Evolutionary conservation across 2,888 invertebrate species (phyloP).

Genomic region (Drosophila yooni): DNA sequence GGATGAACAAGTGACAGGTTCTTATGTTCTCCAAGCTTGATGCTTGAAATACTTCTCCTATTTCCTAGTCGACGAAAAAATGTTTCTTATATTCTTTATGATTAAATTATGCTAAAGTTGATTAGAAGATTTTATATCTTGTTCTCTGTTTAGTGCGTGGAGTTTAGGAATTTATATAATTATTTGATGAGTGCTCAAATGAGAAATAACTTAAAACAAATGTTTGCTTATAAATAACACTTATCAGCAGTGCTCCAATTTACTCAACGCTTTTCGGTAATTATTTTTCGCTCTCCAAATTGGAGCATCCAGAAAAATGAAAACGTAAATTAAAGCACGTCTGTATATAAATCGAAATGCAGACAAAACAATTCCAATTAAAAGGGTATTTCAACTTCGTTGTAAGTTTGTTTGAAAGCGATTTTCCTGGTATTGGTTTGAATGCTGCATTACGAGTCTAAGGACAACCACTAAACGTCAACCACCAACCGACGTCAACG

Average conservation of each 20-base stretch:
- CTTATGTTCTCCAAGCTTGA: background rate
- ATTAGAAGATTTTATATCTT: background rate
- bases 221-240: background rate
- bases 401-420: background rate
- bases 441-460: constrained; percentile 66
- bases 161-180: background rate
- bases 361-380: background rate
- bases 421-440: constrained; percentile 45
- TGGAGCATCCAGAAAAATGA: background rate
- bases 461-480: constrained; percentile 80
- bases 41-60: background rate
- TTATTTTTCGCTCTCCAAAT: background rate
- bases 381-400: background rate
- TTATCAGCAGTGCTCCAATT: background rate
- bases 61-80: background rate
- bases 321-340: background rate
- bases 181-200: background rate
- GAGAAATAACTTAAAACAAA: no score
- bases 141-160: rapidly evolving
- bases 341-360: background rate
- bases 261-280: background rate
- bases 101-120: no score
- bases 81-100: background rate
- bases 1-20: background rate
- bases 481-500: constrained; percentile 70